Evolutionary conservation across 1,140 invertebrate species (phyloP), one percentile per base, ranked within the genome.

Genomic region (Lordiphosa stackelbergi): DNA sequence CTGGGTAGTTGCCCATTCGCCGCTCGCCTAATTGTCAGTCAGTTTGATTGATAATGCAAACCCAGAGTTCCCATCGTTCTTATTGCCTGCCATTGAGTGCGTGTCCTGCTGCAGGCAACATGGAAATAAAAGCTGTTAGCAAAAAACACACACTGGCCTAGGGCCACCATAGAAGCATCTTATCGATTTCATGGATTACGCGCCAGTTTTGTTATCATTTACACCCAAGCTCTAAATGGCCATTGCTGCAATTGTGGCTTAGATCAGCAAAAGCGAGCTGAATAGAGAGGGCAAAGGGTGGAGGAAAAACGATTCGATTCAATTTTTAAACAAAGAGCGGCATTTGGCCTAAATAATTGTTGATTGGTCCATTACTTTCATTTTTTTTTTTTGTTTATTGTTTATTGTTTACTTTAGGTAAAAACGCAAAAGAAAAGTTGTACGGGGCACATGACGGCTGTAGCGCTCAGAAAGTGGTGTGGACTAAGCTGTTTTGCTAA

Each of bases 21-120:
- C 5, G 37, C n/a, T 46, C 47, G 11, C 28, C 61, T 66, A 69
- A 83, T 81, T 81, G 77, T 81, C 77, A 73, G 72, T 73, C 69
- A 42, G 64, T 58, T 77, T 83, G 77, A 83, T 83, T 83, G 77
- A 83, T 83, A 83, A 83, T 77, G 77, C 84, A 83, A 84, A 64
- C 78, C 45, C 65, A 81, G 77, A 62, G 74, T 10, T 35, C 52
- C 19, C 69, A 61, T 62, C 42, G 37, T 57, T 62, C 45, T 75
- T 71, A 83, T 81, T 66, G 62, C 34, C 31, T 37, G 75, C 66
- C 62, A 66, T 74, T 68, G 46, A 62, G 60, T 53, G 66, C 40
- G 66, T 73, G 55, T 58, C 56, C n/a, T 48, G 51, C 54, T 41
- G 36, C 40, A 36, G 52, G 49, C 49, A 36, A 24, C 62, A 60